phyloP scores from a whole-genome alignment of 1,140 invertebrate genomes.

The Nephila pilipes region DNA sequence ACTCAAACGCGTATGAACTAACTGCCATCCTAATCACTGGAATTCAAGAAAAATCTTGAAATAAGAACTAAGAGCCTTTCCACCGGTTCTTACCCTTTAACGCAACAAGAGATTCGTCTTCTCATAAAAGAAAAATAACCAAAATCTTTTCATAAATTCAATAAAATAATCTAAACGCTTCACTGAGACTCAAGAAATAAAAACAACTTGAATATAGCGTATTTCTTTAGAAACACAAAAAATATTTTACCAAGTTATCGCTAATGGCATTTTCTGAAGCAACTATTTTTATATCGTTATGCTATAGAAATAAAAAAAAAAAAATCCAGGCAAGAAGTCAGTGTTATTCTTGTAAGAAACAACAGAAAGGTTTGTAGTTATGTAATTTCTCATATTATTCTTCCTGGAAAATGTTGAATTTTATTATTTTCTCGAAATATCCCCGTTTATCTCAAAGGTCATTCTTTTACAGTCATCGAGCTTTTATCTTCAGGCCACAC shows the following conservation, averaged over 20 bases:
- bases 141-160: background rate
- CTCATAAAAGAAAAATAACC: background rate
- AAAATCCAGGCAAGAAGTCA: background rate
- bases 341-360: conserved; percentile 11
- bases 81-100: too few relatives aligned
- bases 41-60: too few relatives aligned
- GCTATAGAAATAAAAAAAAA: background rate
- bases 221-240: background rate
- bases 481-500: background rate
- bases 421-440: background rate
- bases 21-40: too few relatives aligned
- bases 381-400: background rate
- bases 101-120: background rate
- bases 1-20: too few relatives aligned
- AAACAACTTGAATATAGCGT: background rate
- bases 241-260: background rate
- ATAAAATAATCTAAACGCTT: background rate
- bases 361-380: background rate
- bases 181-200: background rate
- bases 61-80: too few relatives aligned
- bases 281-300: background rate
- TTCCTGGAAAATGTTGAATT: background rate
- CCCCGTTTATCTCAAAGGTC: background rate
- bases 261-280: background rate
- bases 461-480: background rate